Base-by-base conservation (phyloP, 64 coral and sea anemone species). In the Montipora cactus region DNA sequence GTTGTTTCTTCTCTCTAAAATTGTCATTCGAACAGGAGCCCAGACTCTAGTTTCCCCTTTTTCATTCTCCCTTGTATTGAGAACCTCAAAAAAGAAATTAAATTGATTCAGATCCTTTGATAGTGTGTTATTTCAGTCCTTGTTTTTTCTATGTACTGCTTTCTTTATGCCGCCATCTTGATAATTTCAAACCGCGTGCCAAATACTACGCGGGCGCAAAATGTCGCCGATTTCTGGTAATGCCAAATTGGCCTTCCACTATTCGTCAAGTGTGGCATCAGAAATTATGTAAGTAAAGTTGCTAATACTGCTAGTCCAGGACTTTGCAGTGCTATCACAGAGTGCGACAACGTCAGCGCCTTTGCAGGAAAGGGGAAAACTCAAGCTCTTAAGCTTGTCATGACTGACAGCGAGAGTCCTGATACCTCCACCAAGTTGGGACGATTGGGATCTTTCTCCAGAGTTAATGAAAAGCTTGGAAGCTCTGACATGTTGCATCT, bases 361-460 rank as follows among this genome's bases (percentile, higher is more conserved):
- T 91, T 91, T 81, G 77, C 77, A 67, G 52, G 89, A 4, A 79
- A 81, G 18, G 89, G 89, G 37, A 50, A 91, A 81, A 58, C n/a
- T 3, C 52, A 44, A 14, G 77, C 89, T 13, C 19, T 91, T 3
- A 91, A 91, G 64, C 16, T 81, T 8, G 5, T 81, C 0, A 91
- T 53, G 19, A 20, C 23, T 1, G 18, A 64, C 46, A 59, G 7
- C 8, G 1, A 28, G 2, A 22, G 79, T 7, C 8, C 12, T 49
- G 7, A 66, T 8, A 46, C 59, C 3, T 90, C 0, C 76, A 18
- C 4, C 15, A 20, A 72, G 48, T 21, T 89, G 2, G 87, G 87
- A 74, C 8, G 8, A 21, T 49, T 89, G 87, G 87, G 16, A 75
- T 4, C 68, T 89, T 51, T 19, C 72, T n/a, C 16, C 20, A 14